Percentiles rank a stretch among this genome's conserved stretches.
These are phyloP conservation scores for Pristionchus japonicus DNA, from an alignment of 2,888 invertebrate species.

Conservation along the genomic window DNA sequence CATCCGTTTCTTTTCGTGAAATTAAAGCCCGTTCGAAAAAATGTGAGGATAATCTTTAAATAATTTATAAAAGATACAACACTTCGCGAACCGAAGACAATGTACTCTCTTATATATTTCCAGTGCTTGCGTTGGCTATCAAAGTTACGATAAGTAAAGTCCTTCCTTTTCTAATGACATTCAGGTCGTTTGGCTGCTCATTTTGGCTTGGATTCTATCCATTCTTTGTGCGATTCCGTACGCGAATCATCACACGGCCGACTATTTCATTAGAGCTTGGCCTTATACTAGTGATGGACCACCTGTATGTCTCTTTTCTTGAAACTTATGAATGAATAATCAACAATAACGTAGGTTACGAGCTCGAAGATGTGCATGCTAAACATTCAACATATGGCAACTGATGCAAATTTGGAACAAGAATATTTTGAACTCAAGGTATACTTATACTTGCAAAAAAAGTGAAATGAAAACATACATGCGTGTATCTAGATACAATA, in stretches of 20 bases:
- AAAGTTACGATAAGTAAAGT: too few species aligned
- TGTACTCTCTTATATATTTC: too few species aligned
- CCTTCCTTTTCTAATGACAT: neutral
- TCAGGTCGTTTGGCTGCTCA: slow-evolving; percentile 48
- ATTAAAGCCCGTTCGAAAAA: slow-evolving; percentile 51
- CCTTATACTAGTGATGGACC: slow-evolving; percentile 55
- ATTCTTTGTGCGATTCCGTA: slow-evolving; percentile 62
- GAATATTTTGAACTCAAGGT: slow-evolving; percentile 46
- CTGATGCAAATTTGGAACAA: slow-evolving; percentile 3
- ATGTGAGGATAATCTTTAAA: slow-evolving; percentile 51
- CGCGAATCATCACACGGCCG: slow-evolving; percentile 61
- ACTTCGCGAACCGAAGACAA: too few species aligned
- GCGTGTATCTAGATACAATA: neutral
- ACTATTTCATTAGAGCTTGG: slow-evolving; percentile 63
- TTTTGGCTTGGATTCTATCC: slow-evolving; percentile 60
- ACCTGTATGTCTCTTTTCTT: slow-evolving; percentile 48
- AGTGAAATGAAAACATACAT: too few species aligned
- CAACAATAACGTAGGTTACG: neutral
- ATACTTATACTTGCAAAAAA: neutral
- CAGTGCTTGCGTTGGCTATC: too few species aligned
- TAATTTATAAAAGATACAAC: too few species aligned
- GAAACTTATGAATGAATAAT: neutral
- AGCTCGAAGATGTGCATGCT: slow-evolving; percentile 66
- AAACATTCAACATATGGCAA: slow-evolving; percentile 45
- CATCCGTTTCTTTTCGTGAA: slow-evolving; percentile 61